Evolutionary conservation across 1,140 invertebrate genomes (phyloP).

Genomic region (Aphelinus certus): DNA sequence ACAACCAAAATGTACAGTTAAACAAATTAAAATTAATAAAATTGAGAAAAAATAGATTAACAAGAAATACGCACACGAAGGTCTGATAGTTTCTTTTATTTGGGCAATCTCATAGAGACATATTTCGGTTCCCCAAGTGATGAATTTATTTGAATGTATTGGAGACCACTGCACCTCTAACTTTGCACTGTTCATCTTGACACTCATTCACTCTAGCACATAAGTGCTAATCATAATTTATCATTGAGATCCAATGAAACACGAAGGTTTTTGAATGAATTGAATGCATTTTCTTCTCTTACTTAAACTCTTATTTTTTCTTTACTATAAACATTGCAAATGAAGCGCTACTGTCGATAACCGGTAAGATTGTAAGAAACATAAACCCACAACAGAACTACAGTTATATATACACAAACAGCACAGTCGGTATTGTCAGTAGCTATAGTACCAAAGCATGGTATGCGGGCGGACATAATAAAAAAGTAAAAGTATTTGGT

Average conservation of each 20-base stretch:
- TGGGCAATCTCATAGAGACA: constrained; percentile 80
- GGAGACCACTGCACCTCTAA: constrained; percentile 86
- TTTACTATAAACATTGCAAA: constrained; percentile 35
- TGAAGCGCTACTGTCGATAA: not conserved
- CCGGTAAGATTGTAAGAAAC: too few relatives aligned
- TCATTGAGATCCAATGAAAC: not conserved
- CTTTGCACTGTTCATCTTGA: constrained; percentile 59
- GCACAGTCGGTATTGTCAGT: too few relatives aligned
- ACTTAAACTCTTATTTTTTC: constrained; percentile 25
- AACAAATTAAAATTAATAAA: constrained; percentile 1
- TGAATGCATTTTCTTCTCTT: constrained; percentile 18
- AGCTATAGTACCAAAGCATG: too few relatives aligned
- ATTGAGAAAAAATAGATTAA: constrained; percentile 36
- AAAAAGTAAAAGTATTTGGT: too few relatives aligned
- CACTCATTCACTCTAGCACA: constrained; percentile 2
- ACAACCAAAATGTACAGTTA: constrained; percentile 16
- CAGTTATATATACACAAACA: too few relatives aligned
- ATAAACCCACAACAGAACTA: too few relatives aligned
- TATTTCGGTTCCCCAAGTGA: constrained; percentile 88
- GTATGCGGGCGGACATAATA: too few relatives aligned
- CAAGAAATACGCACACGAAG: constrained; percentile 64
- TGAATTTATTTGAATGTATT: constrained; percentile 79
- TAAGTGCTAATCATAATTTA: not conserved
- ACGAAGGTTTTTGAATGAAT: constrained; percentile 17
- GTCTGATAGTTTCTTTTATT: constrained; percentile 68